Evolutionary conservation across 2,113 vertebrate species (phyloP).

Genomic region (Lophius piscatorius): DNA sequence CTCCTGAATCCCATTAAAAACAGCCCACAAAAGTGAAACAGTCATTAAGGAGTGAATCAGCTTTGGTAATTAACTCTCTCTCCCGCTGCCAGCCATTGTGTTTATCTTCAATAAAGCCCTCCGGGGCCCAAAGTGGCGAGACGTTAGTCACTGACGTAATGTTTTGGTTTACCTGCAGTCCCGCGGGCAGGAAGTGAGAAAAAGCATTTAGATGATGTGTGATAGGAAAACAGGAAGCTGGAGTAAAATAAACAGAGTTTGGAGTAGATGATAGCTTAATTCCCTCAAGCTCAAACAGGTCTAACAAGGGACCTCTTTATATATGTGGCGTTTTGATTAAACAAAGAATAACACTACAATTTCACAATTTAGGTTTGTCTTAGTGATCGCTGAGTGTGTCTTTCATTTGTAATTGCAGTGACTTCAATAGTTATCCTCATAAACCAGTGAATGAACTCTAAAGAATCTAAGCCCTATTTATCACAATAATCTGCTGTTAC

Average conservation of each 20-base stretch:
- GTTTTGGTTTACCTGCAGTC: constrained; percentile 74
- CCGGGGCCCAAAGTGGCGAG: constrained; percentile 45
- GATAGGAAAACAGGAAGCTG: constrained; percentile 72
- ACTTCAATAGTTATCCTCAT: too few relatives aligned
- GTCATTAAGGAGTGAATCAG: constrained; percentile 68
- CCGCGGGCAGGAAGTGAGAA: constrained; percentile 73
- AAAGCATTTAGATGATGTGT: constrained; percentile 64
- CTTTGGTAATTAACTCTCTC: constrained; percentile 72
- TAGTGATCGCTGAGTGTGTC: constrained; percentile 30
- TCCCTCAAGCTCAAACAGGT: constrained; percentile 37
- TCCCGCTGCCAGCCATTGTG: constrained; percentile 64
- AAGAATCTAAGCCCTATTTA: too few relatives aligned
- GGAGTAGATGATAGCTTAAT: constrained; percentile 49
- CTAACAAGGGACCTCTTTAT: constrained; percentile 57
- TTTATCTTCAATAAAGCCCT: constrained; percentile 58
- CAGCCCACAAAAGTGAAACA: constrained; percentile 64
- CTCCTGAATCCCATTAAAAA: constrained; percentile 72
- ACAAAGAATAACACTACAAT: constrained; percentile 52
- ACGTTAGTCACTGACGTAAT: constrained; percentile 67
- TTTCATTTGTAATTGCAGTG: constrained; percentile 6
- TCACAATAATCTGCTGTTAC: too few relatives aligned
- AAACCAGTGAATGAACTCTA: too few relatives aligned
- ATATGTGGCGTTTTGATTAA: constrained; percentile 37
- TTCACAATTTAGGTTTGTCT: constrained; percentile 33
- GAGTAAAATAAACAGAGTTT: constrained; percentile 66